Conservation (phyloP, 37 sponge, comb jelly and placozoan genomes). For the Mnemiopsis leidyi region DNA sequence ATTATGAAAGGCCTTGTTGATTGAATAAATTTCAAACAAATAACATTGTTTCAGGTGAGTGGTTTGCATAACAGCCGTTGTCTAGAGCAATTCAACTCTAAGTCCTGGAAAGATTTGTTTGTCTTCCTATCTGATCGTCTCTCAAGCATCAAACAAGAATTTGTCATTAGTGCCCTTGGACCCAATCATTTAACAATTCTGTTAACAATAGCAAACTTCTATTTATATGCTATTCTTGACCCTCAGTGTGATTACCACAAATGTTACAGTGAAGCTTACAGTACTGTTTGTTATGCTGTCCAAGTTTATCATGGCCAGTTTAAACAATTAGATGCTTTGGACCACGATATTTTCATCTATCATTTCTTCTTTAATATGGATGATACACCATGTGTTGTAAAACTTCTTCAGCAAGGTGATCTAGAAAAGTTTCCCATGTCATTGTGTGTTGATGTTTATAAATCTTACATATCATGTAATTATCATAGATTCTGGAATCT, state of each 20-base stretch:
- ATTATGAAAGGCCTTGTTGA: no score
- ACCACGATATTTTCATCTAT: neutral
- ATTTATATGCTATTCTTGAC: neutral
- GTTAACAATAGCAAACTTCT: neutral
- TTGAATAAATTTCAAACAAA: no score
- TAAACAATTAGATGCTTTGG: neutral
- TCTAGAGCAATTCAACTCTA: neutral
- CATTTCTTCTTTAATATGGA: neutral
- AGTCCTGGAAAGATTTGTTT: neutral
- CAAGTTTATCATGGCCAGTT: neutral
- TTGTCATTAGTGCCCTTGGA: neutral
- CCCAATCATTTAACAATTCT: neutral
- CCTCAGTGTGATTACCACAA: neutral
- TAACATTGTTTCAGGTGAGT: neutral
- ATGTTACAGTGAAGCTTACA: conserved; percentile 10
- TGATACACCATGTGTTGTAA: neutral
- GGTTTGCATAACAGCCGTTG: neutral
- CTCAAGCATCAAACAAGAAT: neutral
- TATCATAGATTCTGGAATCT: neutral
- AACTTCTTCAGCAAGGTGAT: neutral
- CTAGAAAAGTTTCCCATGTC: neutral
- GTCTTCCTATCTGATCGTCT: conserved; percentile 1
- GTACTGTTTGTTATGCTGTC: neutral
- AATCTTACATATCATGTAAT: neutral
- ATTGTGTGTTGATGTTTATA: neutral